These are phyloP conservation scores for Tenthredo amoena DNA, from an alignment of 2,888 invertebrate genomes.

Conservation along the genomic window DNA sequence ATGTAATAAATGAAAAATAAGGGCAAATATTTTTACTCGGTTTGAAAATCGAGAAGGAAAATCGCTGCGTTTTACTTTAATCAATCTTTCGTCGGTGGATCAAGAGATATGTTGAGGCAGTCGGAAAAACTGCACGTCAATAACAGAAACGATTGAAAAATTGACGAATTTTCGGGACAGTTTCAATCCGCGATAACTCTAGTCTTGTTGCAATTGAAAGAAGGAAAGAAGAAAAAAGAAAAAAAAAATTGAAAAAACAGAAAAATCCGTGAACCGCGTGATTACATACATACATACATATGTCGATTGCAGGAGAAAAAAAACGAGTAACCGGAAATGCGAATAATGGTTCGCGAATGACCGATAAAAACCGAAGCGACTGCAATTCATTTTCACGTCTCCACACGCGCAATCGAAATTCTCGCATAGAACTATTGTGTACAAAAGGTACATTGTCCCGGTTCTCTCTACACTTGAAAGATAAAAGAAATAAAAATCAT, in stretches of 20 bases:
- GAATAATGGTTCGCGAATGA: not conserved
- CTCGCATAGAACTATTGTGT: not conserved
- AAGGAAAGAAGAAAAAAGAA: not conserved
- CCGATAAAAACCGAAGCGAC: constrained; percentile 2
- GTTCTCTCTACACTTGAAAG: not conserved
- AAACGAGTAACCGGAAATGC: constrained; percentile 5
- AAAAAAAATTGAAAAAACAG: not conserved
- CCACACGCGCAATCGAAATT: constrained; percentile 27
- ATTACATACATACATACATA: not conserved
- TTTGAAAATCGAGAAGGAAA: not conserved
- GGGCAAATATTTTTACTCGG: not conserved
- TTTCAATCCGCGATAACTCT: not conserved
- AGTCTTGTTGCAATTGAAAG: not conserved
- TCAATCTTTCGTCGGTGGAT: not conserved
- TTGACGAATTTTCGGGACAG: not conserved
- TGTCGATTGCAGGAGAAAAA: not conserved
- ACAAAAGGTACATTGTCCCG: constrained; percentile 25
- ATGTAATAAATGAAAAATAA: not conserved
- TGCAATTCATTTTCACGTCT: constrained; percentile 34
- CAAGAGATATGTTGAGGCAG: not conserved
- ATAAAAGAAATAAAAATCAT: not conserved
- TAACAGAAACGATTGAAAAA: not conserved
- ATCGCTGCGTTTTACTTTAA: not conserved
- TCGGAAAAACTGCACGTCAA: not conserved
- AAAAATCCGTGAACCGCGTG: not conserved